Conservation (phyloP, 2,797 vertebrate species). For the Peromyscus attwateri region DNA sequence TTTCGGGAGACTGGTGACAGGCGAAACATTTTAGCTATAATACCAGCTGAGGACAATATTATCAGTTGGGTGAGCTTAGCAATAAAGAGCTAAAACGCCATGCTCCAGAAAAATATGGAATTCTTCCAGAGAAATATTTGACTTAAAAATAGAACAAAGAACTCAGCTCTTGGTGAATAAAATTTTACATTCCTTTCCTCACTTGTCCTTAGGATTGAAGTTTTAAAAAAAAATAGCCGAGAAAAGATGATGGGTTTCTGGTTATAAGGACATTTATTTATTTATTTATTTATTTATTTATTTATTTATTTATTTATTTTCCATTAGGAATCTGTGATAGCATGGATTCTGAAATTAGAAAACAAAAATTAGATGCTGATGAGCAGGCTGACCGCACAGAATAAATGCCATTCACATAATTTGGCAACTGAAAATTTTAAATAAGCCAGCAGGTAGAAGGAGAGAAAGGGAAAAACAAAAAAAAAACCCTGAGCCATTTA, state of each 20-base stretch:
- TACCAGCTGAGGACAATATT: conserved; percentile 40
- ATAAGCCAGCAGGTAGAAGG: conserved; percentile 77
- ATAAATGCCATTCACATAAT: conserved; percentile 69
- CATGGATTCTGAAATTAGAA: conserved; percentile 81
- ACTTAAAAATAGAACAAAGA: conserved; percentile 71
- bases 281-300: not conserved
- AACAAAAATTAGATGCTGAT: conserved; percentile 84
- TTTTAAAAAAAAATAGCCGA: conserved; percentile 53
- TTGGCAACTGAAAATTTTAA: conserved; percentile 80
- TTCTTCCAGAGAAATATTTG: conserved; percentile 34
- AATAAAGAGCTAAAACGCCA: conserved; percentile 48
- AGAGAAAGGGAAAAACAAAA: conserved; percentile 68
- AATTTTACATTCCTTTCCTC: conserved; percentile 63
- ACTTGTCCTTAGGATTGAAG: conserved; percentile 48
- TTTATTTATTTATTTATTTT: not conserved
- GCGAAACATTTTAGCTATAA: conserved; percentile 52
- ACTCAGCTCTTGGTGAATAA: conserved; percentile 49
- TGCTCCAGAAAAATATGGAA: conserved; percentile 40
- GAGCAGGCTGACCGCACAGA: conserved; percentile 67
- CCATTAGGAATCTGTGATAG: conserved; percentile 73
- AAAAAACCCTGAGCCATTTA: conserved; percentile 22
- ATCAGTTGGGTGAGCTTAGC: conserved; percentile 56
- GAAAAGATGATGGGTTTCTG: conserved; percentile 57
- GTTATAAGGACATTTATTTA: not conserved
- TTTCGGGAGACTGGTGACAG: conserved; percentile 18